A percentile compares a stretch with the other conserved stretches of the same genome.
These are phyloP conservation scores for Enteromius viviparus DNA, from an alignment of 2,797 vertebrate species.

Conservation along the genomic window DNA sequence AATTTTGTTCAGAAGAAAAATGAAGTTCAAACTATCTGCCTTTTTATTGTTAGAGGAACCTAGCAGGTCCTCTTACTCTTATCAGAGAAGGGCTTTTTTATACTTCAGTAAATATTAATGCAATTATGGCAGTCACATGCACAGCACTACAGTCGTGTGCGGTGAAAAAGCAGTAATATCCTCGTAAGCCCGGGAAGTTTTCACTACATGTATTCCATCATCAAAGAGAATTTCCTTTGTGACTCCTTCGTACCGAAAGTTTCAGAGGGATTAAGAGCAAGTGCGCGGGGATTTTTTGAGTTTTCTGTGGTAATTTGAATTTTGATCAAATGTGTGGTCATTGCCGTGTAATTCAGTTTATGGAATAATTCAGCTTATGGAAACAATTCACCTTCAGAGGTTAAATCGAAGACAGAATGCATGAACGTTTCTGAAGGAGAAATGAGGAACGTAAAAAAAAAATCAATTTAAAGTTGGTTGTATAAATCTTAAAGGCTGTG, in stretches of 20 bases:
- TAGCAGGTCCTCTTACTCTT: constrained; percentile 51
- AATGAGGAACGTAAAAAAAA: constrained; percentile 20
- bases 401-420: background rate
- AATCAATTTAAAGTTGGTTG: constrained; percentile 49
- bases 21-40: constrained; percentile 48
- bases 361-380: constrained; percentile 2
- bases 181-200: constrained; percentile 5
- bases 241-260: background rate
- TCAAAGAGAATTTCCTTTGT: background rate
- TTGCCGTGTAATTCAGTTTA: constrained; percentile 9
- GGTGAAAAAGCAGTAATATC: constrained; percentile 7
- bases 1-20: constrained; percentile 54
- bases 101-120: constrained; percentile 52
- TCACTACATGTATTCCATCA: background rate
- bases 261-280: constrained; percentile 4
- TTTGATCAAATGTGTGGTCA: constrained; percentile 23
- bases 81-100: constrained; percentile 50
- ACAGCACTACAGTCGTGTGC: constrained; percentile 20
- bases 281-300: background rate
- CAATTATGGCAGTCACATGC: constrained; percentile 56
- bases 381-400: constrained; percentile 22
- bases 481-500: constrained; percentile 12
- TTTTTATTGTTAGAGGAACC: constrained; percentile 58
- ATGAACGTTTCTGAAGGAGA: constrained; percentile 16
- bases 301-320: constrained; percentile 25